Conservation (phyloP, 2,113 vertebrate genomes). For the Budorcas taxicolor region DNA sequence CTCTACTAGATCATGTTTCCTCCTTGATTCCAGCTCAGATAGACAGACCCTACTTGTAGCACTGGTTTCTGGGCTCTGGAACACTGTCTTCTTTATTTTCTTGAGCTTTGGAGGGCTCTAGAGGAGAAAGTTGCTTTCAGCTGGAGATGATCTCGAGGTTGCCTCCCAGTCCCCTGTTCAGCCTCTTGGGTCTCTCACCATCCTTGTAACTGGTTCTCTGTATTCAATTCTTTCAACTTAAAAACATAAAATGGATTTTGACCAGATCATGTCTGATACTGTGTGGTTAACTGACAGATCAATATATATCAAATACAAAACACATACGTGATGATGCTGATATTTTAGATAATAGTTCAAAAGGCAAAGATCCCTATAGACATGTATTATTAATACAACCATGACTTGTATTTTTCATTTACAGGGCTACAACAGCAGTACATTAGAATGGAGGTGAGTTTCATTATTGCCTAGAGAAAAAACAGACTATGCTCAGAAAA, state of each 20-base stretch:
- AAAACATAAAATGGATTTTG: not conserved
- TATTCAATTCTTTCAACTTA: not conserved
- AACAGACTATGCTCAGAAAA: not conserved
- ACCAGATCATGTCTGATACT: not conserved
- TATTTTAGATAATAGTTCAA: not conserved
- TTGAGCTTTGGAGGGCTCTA: not conserved
- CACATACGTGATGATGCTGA: not conserved
- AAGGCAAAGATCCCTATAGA: not conserved
- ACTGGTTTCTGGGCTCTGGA: not conserved
- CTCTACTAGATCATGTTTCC: not conserved
- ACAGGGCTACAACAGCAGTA: not conserved
- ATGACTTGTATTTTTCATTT: not conserved
- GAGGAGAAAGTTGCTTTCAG: not conserved
- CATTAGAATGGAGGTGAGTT: not conserved
- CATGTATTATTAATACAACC: not conserved
- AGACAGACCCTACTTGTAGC: not conserved
- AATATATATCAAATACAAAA: not conserved
- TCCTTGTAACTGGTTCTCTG: not conserved
- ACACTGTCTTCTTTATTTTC: not conserved
- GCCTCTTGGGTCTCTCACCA: not conserved
- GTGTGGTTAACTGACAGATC: not conserved
- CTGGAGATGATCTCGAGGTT: not conserved
- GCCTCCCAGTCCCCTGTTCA: not conserved
- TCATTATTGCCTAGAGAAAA: not conserved
- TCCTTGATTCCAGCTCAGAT: not conserved